Conservation (phyloP, 1,140 invertebrate genomes). For the Macrocentrus cingulum region DNA sequence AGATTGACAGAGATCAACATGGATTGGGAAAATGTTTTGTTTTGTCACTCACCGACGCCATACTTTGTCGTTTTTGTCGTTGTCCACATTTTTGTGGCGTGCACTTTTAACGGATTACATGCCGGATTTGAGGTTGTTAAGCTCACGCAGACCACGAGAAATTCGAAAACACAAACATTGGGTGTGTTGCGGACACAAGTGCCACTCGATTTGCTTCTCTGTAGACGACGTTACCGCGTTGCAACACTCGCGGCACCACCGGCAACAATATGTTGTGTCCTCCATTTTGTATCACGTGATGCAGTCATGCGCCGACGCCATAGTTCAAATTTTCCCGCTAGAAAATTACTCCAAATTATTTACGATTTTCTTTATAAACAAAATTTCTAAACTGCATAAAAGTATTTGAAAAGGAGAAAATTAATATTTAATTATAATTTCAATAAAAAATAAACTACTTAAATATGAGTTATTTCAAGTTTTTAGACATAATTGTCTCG, state of each 20-base stretch:
- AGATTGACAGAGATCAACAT: no score
- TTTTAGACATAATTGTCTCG: no score
- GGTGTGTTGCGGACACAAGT: slow-evolving; percentile 48
- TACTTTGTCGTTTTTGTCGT: slow-evolving; percentile 67
- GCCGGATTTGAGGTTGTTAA: slow-evolving; percentile 6
- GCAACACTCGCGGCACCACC: slow-evolving; percentile 28
- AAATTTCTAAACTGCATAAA: no score
- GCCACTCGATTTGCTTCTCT: slow-evolving; percentile 30
- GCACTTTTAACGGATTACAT: slow-evolving; percentile 18
- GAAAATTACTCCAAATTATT: no score
- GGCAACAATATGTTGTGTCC: slow-evolving; percentile 30
- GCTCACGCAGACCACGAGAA: slow-evolving; percentile 39
- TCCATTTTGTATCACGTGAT: slow-evolving; percentile 25
- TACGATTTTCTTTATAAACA: no score
- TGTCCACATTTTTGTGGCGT: slow-evolving; percentile 61
- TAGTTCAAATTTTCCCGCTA: no score
- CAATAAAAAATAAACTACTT: no score
- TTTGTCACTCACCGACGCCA: slow-evolving; percentile 63
- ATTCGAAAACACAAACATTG: slow-evolving; percentile 55
- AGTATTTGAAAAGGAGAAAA: no score
- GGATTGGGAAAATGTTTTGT: no score
- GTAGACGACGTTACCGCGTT: slow-evolving; percentile 41
- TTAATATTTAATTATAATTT: no score
- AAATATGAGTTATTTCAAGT: no score
- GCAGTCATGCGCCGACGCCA: no score